phyloP scores from a whole-genome alignment of 2,113 vertebrate genomes.

The Centrocercus urophasianus region DNA sequence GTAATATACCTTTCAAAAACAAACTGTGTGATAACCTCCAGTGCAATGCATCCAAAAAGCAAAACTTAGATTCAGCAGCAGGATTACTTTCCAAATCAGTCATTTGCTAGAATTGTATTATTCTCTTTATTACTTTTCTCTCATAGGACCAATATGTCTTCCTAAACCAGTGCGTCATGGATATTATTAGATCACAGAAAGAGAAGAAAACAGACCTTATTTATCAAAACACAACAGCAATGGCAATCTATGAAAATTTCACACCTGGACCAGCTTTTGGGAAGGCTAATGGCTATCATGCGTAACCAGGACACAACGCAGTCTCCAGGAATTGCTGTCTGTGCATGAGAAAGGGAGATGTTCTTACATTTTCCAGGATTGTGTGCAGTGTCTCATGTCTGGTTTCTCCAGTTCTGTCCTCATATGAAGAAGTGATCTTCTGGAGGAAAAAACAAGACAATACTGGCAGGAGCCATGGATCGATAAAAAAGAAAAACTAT shows the following conservation, averaged over 20 bases:
- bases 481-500: background rate
- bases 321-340: background rate
- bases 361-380: slow-evolving; percentile 9
- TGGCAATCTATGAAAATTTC: slow-evolving; percentile 90
- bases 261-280: slow-evolving; percentile 61
- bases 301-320: slow-evolving; percentile 40
- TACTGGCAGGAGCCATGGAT: slow-evolving; percentile 7
- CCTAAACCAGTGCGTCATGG: slow-evolving; percentile 93
- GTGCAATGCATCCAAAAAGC: background rate
- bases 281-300: slow-evolving; percentile 78
- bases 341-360: slow-evolving; percentile 9
- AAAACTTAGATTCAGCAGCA: background rate
- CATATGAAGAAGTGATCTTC: background rate
- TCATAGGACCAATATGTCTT: slow-evolving; percentile 93
- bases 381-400: slow-evolving; percentile 40
- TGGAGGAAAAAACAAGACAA: background rate
- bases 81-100: background rate
- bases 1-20: background rate
- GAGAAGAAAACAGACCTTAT: slow-evolving; percentile 90
- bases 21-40: background rate
- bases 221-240: slow-evolving; percentile 90
- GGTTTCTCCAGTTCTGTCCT: slow-evolving; percentile 53
- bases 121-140: background rate
- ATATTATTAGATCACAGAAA: slow-evolving; percentile 90
- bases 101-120: background rate